These are phyloP conservation scores for Spodoptera frugiperda DNA, from an alignment of 1,140 invertebrate genomes.

Conservation along the genomic window DNA sequence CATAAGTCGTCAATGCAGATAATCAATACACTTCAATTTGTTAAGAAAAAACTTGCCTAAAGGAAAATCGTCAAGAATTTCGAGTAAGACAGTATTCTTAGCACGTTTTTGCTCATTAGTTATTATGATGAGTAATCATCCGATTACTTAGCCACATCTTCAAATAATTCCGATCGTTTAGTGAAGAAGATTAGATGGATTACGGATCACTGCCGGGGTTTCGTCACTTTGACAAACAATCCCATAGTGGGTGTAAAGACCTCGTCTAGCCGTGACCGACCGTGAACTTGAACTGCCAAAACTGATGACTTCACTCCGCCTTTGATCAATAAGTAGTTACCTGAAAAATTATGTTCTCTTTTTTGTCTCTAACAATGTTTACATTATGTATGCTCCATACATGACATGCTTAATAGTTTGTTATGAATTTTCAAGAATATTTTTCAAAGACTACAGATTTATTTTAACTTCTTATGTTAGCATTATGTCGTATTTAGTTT, in stretches of 20 bases:
- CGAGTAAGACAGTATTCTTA: not conserved
- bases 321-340: slow-evolving; percentile 11
- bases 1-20: no score
- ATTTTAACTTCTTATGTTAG: no score
- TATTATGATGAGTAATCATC: slow-evolving; percentile 11
- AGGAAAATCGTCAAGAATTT: not conserved
- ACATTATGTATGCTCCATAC: not conserved
- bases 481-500: no score
- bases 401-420: not conserved
- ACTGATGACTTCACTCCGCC: slow-evolving; percentile 18
- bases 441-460: no score
- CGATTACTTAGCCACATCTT: not conserved
- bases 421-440: no score
- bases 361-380: not conserved
- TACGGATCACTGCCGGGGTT: slow-evolving; percentile 14
- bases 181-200: not conserved
- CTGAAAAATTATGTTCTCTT: not conserved
- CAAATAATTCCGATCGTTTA: not conserved
- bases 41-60: no score
- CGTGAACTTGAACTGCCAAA: slow-evolving; percentile 31
- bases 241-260: slow-evolving; percentile 1
- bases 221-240: slow-evolving; percentile 30
- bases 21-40: no score
- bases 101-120: slow-evolving; percentile 18
- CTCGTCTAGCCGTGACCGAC: slow-evolving; percentile 16